A percentile compares a stretch with the other conserved stretches of the same genome.
Conservation (phyloP, 1,140 invertebrate genomes). For the Drosophila littoralis region DNA sequence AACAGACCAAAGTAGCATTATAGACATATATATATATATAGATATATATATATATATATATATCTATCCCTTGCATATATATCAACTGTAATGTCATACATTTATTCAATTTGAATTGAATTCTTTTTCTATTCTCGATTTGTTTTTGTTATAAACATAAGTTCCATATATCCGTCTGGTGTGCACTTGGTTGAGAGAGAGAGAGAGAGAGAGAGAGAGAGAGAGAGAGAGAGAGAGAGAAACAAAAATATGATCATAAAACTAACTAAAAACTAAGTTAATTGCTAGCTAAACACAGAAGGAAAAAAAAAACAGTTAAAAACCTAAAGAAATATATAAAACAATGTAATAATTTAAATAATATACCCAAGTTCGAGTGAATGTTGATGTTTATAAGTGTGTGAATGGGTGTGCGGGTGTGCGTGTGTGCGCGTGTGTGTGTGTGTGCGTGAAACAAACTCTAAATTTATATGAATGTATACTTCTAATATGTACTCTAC, state of each 20-base stretch:
- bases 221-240: background rate
- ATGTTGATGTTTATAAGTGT: conserved; percentile 43
- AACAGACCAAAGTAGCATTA: conserved; percentile 55
- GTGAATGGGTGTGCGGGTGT: conserved; percentile 28
- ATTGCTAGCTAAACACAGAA: conserved; percentile 33
- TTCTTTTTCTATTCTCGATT: background rate
- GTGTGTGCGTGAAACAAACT: conserved; percentile 17
- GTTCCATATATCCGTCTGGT: conserved; percentile 43
- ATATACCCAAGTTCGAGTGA: conserved; percentile 30
- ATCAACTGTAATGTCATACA: background rate
- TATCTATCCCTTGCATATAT: background rate
- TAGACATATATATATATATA: conserved; percentile 17
- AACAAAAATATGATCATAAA: conserved; percentile 24
- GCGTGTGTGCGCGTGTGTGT: conserved; percentile 20
- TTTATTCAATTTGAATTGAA: background rate
- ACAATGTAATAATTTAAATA: conserved; percentile 36
- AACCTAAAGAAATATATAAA: conserved; percentile 10
- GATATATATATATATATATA: conserved; percentile 12
- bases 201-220: background rate
- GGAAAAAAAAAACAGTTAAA: conserved; percentile 3
- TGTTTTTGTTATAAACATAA: conserved; percentile 53
- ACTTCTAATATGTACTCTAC: conserved; percentile 62
- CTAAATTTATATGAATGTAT: conserved; percentile 69
- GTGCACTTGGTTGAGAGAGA: conserved; percentile 57
- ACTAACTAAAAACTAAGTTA: conserved; percentile 37